Percentiles rank a stretch among this genome's conserved stretches.
Evolutionary conservation across 2,797 vertebrate genomes (phyloP).

Genomic region (Podarcis siculus): DNA sequence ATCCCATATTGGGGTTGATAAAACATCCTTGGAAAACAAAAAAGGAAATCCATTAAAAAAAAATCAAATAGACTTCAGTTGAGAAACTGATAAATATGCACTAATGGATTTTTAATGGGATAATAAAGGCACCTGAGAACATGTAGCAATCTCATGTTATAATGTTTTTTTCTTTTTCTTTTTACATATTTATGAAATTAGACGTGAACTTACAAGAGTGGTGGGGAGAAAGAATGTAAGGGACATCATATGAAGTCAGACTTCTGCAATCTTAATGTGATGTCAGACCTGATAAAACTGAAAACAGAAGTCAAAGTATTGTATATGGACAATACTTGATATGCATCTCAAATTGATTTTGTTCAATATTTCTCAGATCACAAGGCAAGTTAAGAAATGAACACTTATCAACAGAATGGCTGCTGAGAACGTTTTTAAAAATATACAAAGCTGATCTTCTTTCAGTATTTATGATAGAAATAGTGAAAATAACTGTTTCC

Average conservation of each 20-base stretch:
- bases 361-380: conserved; percentile 25
- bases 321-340: conserved; percentile 32
- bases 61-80: conserved; percentile 42
- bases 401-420: conserved; percentile 26
- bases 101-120: conserved; percentile 25
- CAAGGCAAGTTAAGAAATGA: conserved; percentile 49
- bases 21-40: conserved; percentile 66
- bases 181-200: background rate
- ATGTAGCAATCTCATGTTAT: background rate
- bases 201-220: background rate
- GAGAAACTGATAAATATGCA: conserved; percentile 56
- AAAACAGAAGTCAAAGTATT: conserved; percentile 27
- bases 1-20: conserved; percentile 71
- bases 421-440: background rate
- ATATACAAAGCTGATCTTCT: conserved; percentile 12
- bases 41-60: conserved; percentile 45
- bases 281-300: conserved; percentile 1
- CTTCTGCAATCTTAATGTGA: conserved; percentile 39
- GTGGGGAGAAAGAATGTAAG: background rate
- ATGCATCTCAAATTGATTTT: conserved; percentile 21
- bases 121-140: background rate
- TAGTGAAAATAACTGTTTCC: conserved; percentile 19
- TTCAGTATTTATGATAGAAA: conserved; percentile 57
- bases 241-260: conserved; percentile 8
- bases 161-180: background rate